Base-by-base conservation (phyloP, 2,113 vertebrate genomes). In the Hiodon tergisus region DNA sequence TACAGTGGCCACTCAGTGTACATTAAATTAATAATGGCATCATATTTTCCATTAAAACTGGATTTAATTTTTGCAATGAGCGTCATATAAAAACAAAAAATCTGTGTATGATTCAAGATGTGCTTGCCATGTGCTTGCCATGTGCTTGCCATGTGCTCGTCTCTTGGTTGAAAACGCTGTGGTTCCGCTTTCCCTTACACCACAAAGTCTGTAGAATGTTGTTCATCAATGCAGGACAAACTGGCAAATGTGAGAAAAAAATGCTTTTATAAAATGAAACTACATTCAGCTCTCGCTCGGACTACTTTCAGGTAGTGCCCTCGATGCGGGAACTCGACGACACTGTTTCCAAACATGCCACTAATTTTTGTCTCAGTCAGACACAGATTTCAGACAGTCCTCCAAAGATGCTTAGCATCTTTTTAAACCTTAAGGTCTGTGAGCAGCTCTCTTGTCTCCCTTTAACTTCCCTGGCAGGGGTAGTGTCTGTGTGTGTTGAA, bases 401-500 rank as follows among this genome's bases (percentile, higher is more conserved):
- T 53, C 67, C 13, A 4, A 47, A n/a, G 10, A 17, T 46, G 8
- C 48, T 2, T 14, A 31, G 9, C 6, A 50, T 52, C 14, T 4
- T 2, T 47, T 4, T 54, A n/a, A 61, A 67, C 67, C 83, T 77
- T 84, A 81, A 46, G 79, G 78, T 85, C 80, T 78, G 2, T 71
- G 73, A 80, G 77, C 78, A 73, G 71, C 79, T 81, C 78, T 81
- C 85, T 69, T 68, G 80, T 84, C 83, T 78, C 75, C 76, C 77
- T 79, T 76, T 69, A 68, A 71, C 31, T 48, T 72, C 72, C 79
- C 79, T 78, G 75, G 78, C 73, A 31, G 67, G 62, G 73, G 55
- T 76, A 65, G 77, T 76, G 78, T 78, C 85, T 85, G 80, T 59
- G 84, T 84, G 83, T 87, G 88, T 31, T 58, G 82, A 89, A 87